Evolutionary conservation across 2,888 invertebrate species (phyloP), one percentile per base, ranked within the genome.

Genomic region (Exocentrus adspersus): DNA sequence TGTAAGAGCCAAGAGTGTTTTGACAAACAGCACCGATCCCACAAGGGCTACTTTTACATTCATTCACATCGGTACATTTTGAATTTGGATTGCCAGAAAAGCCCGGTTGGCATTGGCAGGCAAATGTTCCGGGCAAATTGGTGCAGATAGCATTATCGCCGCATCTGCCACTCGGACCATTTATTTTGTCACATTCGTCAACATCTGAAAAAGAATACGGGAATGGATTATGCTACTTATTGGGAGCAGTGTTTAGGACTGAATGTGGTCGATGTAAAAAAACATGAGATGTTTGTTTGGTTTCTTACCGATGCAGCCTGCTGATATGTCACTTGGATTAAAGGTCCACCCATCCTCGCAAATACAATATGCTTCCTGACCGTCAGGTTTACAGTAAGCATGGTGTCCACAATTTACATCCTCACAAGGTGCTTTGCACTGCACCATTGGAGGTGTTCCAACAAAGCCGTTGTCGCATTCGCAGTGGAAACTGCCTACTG

Each of bases 321-420:
- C 94, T 4, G 92, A 88, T 70, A 96, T 92, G 77, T 96, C 93
- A 60, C 87, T 89, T 0, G 96, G 95, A 82, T 95, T 91, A 78
- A 93, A 96, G 0, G 94, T 94, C 94, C 95, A 96, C 0, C 96
- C 96, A 63, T 94, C 93, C 79, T 96, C 94, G 78, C 95, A 95
- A 50, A 95, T 92, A 75, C 96, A 97, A 75, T 93, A 94, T 0
- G 95, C 95, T 81, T 95, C 95, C 63, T 89, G 88, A 28, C 93
- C 94, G 74, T 95, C 93, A 0, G 93, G 91, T 79, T 95, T 94
- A 80, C 96, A 96, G 78, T 88, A 94, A 1, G 95, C 93, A 79
- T 96, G 95, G 6, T 90, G 88, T 12, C 94, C 93, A 79, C 96
- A 97, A 78, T 91, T 91, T 0, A 96, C 92, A 81, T 94, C 94